phyloP scores from a whole-genome alignment of 2,797 vertebrate genomes.

The Craterocephalus amniculus region DNA sequence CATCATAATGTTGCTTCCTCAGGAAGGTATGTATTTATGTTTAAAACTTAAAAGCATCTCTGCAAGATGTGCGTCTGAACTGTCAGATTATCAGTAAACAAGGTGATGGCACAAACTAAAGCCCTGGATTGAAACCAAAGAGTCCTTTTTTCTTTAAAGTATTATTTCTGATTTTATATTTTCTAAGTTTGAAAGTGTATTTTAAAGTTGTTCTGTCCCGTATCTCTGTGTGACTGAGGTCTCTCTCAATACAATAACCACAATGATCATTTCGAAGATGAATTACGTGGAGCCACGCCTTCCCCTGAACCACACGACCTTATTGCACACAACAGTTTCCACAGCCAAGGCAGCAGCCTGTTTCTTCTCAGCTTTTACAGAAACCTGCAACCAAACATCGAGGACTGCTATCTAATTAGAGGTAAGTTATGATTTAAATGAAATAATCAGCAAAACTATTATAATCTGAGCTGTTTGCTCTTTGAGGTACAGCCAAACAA shows the following conservation, averaged over 20 bases:
- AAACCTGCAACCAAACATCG: background rate
- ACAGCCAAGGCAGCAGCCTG: background rate
- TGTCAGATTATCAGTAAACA: too few species aligned
- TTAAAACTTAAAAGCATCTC: background rate
- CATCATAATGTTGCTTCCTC: too few species aligned
- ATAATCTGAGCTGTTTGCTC: too few species aligned
- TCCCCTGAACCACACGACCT: conserved; percentile 4
- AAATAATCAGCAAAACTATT: background rate
- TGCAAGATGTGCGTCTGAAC: rapidly evolving
- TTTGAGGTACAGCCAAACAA: too few species aligned
- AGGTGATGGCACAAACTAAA: background rate
- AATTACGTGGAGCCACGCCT: background rate
- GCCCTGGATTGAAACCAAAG: background rate
- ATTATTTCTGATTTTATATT: background rate
- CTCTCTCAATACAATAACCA: background rate
- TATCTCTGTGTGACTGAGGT: background rate
- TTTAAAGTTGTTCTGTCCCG: too few species aligned
- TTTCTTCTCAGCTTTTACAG: background rate
- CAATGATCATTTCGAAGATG: background rate
- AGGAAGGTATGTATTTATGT: too few species aligned
- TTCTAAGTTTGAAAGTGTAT: background rate
- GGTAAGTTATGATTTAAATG: conserved; percentile 36
- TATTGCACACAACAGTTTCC: background rate
- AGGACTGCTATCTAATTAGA: background rate
- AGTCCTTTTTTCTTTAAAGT: background rate